A percentile compares a stretch with the other conserved stretches of the same genome.
Evolutionary conservation across 2,113 vertebrate genomes (phyloP).

Genomic region (Chionodraco myersi): DNA sequence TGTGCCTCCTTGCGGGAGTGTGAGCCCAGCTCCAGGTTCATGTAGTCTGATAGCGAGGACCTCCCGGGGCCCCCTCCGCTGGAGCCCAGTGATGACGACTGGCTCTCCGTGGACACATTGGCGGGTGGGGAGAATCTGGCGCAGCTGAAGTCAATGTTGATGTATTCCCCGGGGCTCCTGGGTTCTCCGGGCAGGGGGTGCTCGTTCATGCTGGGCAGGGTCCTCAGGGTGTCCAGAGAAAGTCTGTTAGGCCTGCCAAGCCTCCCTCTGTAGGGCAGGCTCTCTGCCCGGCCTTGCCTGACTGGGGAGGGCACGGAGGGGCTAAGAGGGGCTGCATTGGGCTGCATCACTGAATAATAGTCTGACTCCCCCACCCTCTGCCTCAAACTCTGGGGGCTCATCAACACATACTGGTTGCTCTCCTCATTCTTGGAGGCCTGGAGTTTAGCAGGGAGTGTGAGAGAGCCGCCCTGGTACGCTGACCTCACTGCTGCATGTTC

Average conservation of each 20-base stretch:
- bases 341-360: slow-evolving; percentile 78
- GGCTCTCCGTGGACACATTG: slow-evolving; percentile 78
- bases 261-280: slow-evolving; percentile 82
- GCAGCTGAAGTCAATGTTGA: slow-evolving; percentile 91
- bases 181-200: slow-evolving; percentile 88
- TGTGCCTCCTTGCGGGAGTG: slow-evolving; percentile 76
- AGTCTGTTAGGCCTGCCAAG: slow-evolving; percentile 88
- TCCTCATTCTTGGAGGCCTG: slow-evolving; percentile 79
- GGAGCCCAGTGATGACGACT: slow-evolving; percentile 84
- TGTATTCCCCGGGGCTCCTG: slow-evolving; percentile 93
- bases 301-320: slow-evolving; percentile 81
- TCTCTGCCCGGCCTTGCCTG: slow-evolving; percentile 82
- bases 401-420: slow-evolving; percentile 90
- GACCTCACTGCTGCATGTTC: slow-evolving; percentile 60
- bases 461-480: slow-evolving; percentile 80
- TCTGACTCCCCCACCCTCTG: slow-evolving; percentile 81
- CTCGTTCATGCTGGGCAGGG: slow-evolving; percentile 91
- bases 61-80: slow-evolving; percentile 82
- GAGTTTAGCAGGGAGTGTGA: slow-evolving; percentile 87
- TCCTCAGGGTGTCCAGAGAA: slow-evolving; percentile 88
- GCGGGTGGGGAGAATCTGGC: slow-evolving; percentile 78
- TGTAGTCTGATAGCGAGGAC: slow-evolving; percentile 90
- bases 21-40: slow-evolving; percentile 87
- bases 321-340: slow-evolving; percentile 54
- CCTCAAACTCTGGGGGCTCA: slow-evolving; percentile 88